Evolutionary conservation across 2,113 vertebrate species (phyloP).

Genomic region (Strix aluco): DNA sequence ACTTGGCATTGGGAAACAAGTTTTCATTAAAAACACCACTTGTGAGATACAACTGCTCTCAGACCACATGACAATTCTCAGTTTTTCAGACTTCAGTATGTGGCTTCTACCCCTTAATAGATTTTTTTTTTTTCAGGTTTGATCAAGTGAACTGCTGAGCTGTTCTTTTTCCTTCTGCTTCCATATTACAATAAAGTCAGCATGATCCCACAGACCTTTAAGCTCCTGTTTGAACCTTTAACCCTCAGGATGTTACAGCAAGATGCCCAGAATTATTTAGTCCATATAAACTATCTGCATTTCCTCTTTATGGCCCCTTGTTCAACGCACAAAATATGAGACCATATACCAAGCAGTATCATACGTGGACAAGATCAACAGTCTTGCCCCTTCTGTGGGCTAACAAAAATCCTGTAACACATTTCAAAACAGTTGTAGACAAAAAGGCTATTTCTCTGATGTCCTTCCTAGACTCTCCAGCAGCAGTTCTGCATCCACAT

Average conservation of each 20-base stretch:
- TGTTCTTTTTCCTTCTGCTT: background rate
- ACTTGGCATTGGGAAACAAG: background rate
- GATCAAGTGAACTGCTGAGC: background rate
- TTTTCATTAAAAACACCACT: background rate
- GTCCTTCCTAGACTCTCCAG: background rate
- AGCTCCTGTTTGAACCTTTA: background rate
- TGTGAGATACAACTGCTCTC: background rate
- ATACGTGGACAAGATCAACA: background rate
- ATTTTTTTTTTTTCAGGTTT: background rate
- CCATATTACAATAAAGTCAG: background rate
- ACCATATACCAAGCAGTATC: background rate
- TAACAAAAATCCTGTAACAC: background rate
- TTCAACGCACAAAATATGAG: background rate
- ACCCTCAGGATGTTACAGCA: background rate
- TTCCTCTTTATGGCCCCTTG: background rate
- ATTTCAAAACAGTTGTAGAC: background rate
- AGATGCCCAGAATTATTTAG: background rate
- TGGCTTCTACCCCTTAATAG: background rate
- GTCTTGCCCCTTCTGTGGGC: background rate
- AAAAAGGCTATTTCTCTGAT: background rate
- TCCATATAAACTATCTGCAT: background rate
- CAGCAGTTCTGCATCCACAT: background rate
- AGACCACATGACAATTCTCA: background rate
- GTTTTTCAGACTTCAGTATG: background rate
- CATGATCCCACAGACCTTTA: background rate